Evolutionary conservation across 1,140 invertebrate genomes (phyloP).

Genomic region (Rhagoletis pomonella): DNA sequence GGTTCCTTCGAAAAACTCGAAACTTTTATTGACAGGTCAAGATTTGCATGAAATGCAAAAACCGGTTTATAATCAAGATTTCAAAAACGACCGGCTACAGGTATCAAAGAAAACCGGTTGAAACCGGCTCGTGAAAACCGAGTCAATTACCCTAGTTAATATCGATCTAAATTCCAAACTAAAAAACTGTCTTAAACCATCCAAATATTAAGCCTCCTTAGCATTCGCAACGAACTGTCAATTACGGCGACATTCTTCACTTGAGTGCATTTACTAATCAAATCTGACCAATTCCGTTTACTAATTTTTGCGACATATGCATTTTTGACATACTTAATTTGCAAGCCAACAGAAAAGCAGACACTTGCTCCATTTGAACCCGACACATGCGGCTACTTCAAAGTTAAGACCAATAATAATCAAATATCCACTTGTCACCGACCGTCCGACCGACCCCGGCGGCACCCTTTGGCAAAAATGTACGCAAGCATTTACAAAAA

Average conservation of each 20-base stretch:
- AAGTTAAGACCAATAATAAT: slow-evolving; percentile 48
- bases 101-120: too few relatives aligned
- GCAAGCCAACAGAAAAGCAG: not conserved
- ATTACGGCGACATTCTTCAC: not conserved
- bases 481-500: not conserved
- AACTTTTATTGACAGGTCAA: too few relatives aligned
- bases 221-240: slow-evolving; percentile 19
- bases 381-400: slow-evolving; percentile 20
- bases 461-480: not conserved
- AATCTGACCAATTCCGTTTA: slow-evolving; percentile 13
- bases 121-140: too few relatives aligned
- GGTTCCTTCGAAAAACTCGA: too few relatives aligned
- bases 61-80: too few relatives aligned
- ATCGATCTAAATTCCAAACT: too few relatives aligned
- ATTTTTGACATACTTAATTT: slow-evolving; percentile 13
- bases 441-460: not conserved
- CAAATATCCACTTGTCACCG: not conserved
- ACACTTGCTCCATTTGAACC: not conserved
- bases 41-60: too few relatives aligned
- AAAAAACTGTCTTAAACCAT: too few relatives aligned
- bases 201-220: not conserved
- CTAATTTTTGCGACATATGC: slow-evolving; percentile 38
- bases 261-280: not conserved
- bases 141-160: too few relatives aligned
- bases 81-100: too few relatives aligned